Evolutionary conservation across 2,113 vertebrate genomes (phyloP).

Genomic region (Panurus biarmicus): DNA sequence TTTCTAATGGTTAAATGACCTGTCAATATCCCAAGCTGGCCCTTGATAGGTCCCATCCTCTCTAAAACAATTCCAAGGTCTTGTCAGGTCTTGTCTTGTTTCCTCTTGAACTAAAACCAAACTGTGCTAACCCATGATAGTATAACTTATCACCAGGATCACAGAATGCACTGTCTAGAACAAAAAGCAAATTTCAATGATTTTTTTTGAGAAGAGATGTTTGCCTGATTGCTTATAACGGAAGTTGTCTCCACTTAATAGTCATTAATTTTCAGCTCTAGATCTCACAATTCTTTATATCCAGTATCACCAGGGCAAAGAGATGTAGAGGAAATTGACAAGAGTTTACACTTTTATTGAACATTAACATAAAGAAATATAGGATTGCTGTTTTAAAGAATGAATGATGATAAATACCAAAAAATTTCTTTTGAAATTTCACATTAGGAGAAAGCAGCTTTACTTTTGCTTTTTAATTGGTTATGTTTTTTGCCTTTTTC

Average conservation of each 20-base stretch:
- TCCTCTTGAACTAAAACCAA: no score
- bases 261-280: neutral
- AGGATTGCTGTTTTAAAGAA: neutral
- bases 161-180: neutral
- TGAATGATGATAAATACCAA: neutral
- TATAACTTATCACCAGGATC: neutral
- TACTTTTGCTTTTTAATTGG: neutral
- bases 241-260: neutral
- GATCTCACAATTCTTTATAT: neutral
- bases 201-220: neutral
- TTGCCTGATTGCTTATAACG: slow-evolving; percentile 22
- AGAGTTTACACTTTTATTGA: neutral
- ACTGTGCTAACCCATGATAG: no score
- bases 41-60: no score
- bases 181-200: neutral
- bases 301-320: neutral
- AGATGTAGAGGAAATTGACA: neutral
- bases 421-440: neutral
- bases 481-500: neutral
- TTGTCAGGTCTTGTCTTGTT: no score
- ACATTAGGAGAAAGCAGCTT: neutral
- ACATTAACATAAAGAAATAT: neutral
- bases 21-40: no score
- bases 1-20: no score
- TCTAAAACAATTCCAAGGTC: no score